phyloP scores from a whole-genome alignment of 2,113 vertebrate species.

The Micronycteris hirsuta region DNA sequence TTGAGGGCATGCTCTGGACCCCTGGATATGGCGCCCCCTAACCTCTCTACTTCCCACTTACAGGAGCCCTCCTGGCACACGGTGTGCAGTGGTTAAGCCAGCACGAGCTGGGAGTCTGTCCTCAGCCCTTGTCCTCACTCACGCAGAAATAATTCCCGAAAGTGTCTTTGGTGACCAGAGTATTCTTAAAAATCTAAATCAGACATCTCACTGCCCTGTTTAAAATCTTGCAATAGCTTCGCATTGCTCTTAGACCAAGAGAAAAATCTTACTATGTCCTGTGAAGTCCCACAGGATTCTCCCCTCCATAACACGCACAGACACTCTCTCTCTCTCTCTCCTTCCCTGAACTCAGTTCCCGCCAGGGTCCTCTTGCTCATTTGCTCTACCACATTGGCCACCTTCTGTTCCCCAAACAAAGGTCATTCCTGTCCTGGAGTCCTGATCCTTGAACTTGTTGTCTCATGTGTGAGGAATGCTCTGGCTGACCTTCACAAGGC shows the following conservation, averaged over 20 bases:
- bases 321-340: background rate
- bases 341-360: background rate
- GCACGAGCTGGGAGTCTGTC: background rate
- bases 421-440: background rate
- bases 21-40: background rate
- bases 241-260: background rate
- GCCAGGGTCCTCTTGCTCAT: background rate
- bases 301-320: background rate
- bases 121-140: background rate
- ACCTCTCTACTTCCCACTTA: background rate
- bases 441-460: background rate
- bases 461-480: background rate
- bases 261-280: background rate
- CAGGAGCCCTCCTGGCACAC: background rate
- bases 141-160: background rate
- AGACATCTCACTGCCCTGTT: background rate
- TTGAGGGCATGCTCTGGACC: background rate
- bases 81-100: background rate
- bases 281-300: background rate
- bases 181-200: background rate
- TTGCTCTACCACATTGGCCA: background rate
- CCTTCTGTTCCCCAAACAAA: background rate
- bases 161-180: background rate
- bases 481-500: background rate
- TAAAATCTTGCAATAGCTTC: background rate